A percentile compares a stretch with the other conserved stretches of the same genome.
Evolutionary conservation across 2,888 invertebrate genomes (phyloP).

Genomic region (Dryocosmus kuriphilus): DNA sequence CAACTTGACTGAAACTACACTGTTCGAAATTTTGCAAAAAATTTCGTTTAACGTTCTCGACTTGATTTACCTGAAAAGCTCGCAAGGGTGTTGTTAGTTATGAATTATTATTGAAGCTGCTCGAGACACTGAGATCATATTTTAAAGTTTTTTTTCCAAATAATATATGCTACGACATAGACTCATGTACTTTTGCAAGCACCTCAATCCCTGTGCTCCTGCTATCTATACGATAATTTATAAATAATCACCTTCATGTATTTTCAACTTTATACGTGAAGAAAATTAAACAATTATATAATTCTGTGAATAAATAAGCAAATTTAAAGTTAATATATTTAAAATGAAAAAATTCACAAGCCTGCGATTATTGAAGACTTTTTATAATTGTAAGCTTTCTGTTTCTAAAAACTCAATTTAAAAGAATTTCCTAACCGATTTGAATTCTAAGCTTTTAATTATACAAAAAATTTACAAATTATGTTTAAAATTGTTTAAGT

Average conservation of each 20-base stretch:
- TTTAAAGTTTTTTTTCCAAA: constrained; percentile 1
- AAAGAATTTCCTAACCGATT: too few species aligned
- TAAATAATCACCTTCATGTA: neutral
- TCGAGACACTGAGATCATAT: neutral
- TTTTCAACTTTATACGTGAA: neutral
- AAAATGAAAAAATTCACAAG: too few species aligned
- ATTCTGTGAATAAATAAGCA: too few species aligned
- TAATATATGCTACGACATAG: neutral
- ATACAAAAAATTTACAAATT: too few species aligned
- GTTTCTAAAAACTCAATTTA: too few species aligned
- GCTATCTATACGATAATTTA: neutral
- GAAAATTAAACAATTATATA: neutral
- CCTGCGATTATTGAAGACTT: too few species aligned
- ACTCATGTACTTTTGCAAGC: neutral
- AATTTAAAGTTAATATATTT: too few species aligned
- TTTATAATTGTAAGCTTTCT: too few species aligned
- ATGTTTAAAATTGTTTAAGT: too few species aligned
- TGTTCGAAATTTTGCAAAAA: neutral
- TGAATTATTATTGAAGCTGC: constrained; percentile 5
- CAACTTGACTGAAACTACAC: neutral
- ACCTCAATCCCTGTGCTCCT: neutral
- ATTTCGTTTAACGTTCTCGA: neutral
- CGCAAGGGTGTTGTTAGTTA: neutral
- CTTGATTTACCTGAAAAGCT: neutral
- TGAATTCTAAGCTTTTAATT: too few species aligned